These are phyloP conservation scores for Gallinago solitaria DNA, from an alignment of 2,797 vertebrate genomes.

Conservation along the genomic window DNA sequence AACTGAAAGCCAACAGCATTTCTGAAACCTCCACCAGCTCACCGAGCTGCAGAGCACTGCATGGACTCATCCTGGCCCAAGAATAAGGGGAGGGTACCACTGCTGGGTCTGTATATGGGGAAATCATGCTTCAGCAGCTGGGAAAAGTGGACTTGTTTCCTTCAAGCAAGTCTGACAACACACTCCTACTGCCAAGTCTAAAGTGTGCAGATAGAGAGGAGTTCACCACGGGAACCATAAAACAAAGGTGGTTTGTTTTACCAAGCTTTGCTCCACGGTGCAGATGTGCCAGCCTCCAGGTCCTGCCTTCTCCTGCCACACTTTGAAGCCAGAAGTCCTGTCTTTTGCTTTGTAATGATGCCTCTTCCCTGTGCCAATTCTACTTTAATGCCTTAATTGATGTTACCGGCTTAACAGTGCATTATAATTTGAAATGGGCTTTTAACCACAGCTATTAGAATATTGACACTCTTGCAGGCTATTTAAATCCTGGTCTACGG, in stretches of 20 bases:
- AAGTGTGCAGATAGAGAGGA: background rate
- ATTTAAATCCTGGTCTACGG: background rate
- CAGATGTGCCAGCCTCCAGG: background rate
- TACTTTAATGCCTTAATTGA: conserved; percentile 13
- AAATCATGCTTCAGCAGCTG: background rate
- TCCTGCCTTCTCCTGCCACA: background rate
- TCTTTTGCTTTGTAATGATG: background rate
- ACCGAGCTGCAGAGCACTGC: rapidly evolving
- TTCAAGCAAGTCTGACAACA: background rate
- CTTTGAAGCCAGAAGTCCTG: background rate
- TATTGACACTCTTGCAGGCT: background rate
- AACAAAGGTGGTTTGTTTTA: background rate
- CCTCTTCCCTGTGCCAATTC: background rate
- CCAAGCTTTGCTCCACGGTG: background rate
- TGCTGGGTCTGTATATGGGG: background rate
- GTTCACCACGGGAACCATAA: background rate
- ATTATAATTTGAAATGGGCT: conserved; percentile 14
- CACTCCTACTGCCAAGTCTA: background rate
- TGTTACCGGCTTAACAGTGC: background rate
- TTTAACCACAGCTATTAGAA: conserved; percentile 30
- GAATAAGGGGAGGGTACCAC: background rate
- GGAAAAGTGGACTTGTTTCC: background rate
- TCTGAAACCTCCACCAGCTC: background rate
- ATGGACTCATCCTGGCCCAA: background rate
- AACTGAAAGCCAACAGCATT: background rate